Evolutionary conservation across 2,113 vertebrate genomes (phyloP).

Genomic region (Nibea coibor): DNA sequence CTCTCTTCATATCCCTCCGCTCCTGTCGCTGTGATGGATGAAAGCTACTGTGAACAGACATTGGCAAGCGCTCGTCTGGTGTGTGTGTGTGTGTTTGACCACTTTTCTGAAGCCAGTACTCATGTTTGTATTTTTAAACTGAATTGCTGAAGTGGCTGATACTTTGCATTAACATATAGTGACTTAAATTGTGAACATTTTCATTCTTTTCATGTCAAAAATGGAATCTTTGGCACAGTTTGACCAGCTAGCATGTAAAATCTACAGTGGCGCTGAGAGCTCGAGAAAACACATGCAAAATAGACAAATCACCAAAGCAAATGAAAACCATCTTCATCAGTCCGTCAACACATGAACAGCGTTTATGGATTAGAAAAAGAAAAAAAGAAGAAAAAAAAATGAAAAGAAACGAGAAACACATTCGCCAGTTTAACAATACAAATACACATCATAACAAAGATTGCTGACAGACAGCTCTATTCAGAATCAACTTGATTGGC

Average conservation of each 20-base stretch:
- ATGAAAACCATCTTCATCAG: background rate
- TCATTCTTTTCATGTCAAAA: background rate
- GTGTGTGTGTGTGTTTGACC: background rate
- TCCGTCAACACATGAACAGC: background rate
- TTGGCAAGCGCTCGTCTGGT: background rate
- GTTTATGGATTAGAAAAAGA: background rate
- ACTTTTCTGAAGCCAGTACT: background rate
- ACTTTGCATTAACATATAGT: background rate
- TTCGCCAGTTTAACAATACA: background rate
- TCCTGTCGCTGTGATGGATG: constrained; percentile 38
- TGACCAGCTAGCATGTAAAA: background rate
- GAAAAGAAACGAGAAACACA: background rate
- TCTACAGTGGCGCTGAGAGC: no score
- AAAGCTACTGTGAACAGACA: constrained; percentile 34
- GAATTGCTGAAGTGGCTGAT: background rate
- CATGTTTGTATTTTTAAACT: constrained; percentile 4
- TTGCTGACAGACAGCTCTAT: no score
- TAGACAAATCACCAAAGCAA: background rate
- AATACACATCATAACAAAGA: background rate
- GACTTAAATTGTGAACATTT: background rate
- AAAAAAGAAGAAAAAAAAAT: no score
- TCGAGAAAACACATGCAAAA: background rate
- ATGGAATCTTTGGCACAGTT: background rate
- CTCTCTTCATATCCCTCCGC: constrained; percentile 43
- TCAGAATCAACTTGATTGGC: no score